Evolutionary conservation across 2,113 vertebrate species (phyloP).

Genomic region (Centropus bengalensis): DNA sequence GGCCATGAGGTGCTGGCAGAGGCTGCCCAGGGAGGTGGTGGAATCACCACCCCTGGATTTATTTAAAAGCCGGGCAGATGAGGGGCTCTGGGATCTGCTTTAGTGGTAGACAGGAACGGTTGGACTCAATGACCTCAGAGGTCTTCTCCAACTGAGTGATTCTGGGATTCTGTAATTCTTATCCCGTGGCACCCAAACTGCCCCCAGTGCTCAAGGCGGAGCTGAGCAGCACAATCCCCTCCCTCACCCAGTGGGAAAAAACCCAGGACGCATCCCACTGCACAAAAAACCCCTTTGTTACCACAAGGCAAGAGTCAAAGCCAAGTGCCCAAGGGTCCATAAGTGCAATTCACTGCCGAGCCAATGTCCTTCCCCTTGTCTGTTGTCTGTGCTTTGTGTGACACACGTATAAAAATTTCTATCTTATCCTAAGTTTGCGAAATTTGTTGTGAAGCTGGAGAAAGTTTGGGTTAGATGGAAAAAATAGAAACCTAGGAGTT

Average conservation of each 20-base stretch:
- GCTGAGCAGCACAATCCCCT: too few relatives aligned
- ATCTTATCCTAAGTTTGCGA: background rate
- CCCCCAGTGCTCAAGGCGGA: too few relatives aligned
- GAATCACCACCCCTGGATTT: too few relatives aligned
- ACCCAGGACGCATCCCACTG: background rate
- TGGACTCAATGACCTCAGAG: too few relatives aligned
- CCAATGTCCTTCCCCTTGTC: background rate
- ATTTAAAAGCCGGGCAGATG: too few relatives aligned
- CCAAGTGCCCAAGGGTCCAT: background rate
- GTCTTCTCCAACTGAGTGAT: too few relatives aligned
- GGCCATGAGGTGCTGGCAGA: too few relatives aligned
- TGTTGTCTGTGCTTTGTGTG: background rate
- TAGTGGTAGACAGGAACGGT: too few relatives aligned
- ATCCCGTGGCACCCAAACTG: too few relatives aligned
- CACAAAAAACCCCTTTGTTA: background rate
- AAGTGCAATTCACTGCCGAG: background rate
- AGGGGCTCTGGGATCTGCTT: too few relatives aligned
- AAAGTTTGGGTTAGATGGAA: rapidly evolving
- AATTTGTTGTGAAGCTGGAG: background rate
- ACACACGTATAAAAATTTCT: rapidly evolving
- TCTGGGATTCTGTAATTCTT: too few relatives aligned
- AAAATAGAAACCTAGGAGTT: background rate
- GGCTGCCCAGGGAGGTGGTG: too few relatives aligned
- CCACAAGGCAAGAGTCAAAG: background rate
- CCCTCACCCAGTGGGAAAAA: background rate